Percentiles rank a stretch among this genome's conserved stretches.
phyloP scores from a whole-genome alignment of 2,113 vertebrate species.

The Anthoscopus minutus region DNA sequence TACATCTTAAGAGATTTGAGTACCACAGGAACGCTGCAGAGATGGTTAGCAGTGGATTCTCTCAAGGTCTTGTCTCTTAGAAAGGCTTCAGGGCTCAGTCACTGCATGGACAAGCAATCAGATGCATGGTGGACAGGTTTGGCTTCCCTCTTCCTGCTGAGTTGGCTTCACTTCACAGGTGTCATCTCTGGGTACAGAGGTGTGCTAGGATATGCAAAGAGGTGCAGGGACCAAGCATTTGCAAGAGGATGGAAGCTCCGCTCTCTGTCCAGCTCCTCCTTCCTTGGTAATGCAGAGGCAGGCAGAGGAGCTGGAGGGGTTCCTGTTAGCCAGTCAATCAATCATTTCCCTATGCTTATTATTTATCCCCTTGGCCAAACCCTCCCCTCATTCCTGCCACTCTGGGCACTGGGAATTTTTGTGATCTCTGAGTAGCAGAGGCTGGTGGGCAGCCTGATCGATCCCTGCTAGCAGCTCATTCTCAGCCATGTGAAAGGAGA shows the following conservation, averaged over 20 bases:
- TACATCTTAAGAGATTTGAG: background rate
- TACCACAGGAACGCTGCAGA: background rate
- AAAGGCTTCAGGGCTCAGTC: background rate
- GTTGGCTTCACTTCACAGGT: background rate
- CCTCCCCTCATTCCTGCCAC: background rate
- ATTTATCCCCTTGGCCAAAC: slow-evolving; percentile 19
- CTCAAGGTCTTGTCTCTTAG: background rate
- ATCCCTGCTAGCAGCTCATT: background rate
- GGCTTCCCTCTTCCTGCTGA: background rate
- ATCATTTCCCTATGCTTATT: slow-evolving; percentile 4
- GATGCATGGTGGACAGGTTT: background rate
- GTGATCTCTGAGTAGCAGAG: background rate
- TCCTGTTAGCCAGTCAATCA: slow-evolving; percentile 16
- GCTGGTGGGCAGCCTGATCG: background rate
- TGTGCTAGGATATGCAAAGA: background rate
- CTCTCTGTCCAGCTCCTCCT: background rate
- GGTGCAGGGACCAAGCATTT: fast-evolving
- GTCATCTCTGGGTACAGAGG: background rate
- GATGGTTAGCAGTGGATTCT: background rate
- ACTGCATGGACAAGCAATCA: background rate
- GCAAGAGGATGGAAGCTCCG: background rate
- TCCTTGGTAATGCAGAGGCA: background rate
- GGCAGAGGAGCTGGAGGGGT: background rate
- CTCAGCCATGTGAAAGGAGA: background rate
- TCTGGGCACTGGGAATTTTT: background rate